phyloP scores from a whole-genome alignment of 2,888 invertebrate genomes.

The Reticulitermes lucifugus region DNA sequence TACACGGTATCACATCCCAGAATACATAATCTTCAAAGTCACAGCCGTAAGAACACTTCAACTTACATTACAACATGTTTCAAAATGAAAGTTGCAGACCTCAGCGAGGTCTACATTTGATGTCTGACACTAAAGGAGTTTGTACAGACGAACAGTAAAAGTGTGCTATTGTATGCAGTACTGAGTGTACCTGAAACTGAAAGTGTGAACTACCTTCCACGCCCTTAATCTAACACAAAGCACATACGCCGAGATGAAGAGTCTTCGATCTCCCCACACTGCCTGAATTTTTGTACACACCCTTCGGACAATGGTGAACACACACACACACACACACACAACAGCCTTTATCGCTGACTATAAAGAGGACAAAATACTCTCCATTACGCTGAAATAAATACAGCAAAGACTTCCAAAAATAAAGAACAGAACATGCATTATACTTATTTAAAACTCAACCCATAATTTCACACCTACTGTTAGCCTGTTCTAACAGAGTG shows the following conservation, averaged over 20 bases:
- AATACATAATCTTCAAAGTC: too few relatives aligned
- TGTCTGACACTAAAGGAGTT: too few relatives aligned
- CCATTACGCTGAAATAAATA: constrained; percentile 1
- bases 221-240: constrained; percentile 39
- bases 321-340: constrained; percentile 15
- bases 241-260: not conserved
- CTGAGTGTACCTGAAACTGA: not conserved
- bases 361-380: constrained; percentile 12
- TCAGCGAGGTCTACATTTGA: too few relatives aligned
- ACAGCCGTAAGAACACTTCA: too few relatives aligned
- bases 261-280: constrained; percentile 33
- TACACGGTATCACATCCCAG: too few relatives aligned
- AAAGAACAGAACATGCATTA: constrained; percentile 16
- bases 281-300: constrained; percentile 27
- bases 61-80: too few relatives aligned
- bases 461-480: constrained; percentile 38
- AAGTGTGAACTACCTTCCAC: constrained; percentile 26
- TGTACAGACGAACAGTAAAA: not conserved
- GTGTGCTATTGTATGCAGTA: not conserved
- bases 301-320: constrained; percentile 35
- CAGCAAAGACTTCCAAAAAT: constrained; percentile 8
- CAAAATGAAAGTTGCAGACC: too few relatives aligned
- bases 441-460: constrained; percentile 18
- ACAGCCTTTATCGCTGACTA: not conserved
- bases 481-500: not conserved